Conservation (phyloP, 2,888 invertebrate species). For the Lymantria monacha region DNA sequence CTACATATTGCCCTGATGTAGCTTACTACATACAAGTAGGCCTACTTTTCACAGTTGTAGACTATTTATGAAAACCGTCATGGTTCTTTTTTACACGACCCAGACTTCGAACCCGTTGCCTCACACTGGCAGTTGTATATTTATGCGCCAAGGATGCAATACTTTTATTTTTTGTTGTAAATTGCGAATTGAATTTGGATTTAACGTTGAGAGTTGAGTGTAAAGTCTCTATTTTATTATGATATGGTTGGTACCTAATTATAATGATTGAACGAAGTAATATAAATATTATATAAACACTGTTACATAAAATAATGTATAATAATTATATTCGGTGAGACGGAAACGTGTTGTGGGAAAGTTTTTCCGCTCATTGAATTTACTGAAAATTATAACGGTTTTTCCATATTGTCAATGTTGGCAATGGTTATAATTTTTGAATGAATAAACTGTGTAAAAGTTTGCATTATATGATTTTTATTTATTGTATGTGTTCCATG, state of each 20-base stretch:
- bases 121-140: constrained; percentile 3
- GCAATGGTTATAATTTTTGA: constrained; percentile 62
- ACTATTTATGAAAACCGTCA: too few species aligned
- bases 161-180: constrained; percentile 33
- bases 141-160: constrained; percentile 9
- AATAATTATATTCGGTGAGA: constrained; percentile 42
- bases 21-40: too few species aligned
- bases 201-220: constrained; percentile 36
- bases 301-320: constrained; percentile 51
- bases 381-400: constrained; percentile 44
- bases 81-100: too few species aligned
- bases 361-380: constrained; percentile 42
- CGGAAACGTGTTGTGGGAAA: constrained; percentile 20
- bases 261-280: constrained; percentile 45
- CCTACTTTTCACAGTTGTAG: too few species aligned
- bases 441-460: constrained; percentile 64
- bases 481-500: constrained; percentile 7
- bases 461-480: constrained; percentile 43
- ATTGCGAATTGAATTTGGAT: constrained; percentile 36
- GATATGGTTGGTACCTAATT: constrained; percentile 30
- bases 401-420: constrained; percentile 65
- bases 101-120: too few species aligned
- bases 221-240: constrained; percentile 55
- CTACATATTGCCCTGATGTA: too few species aligned
- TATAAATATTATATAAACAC: constrained; percentile 45